phyloP scores from a whole-genome alignment of 2,113 vertebrate species.

The Prionailurus bengalensis region DNA sequence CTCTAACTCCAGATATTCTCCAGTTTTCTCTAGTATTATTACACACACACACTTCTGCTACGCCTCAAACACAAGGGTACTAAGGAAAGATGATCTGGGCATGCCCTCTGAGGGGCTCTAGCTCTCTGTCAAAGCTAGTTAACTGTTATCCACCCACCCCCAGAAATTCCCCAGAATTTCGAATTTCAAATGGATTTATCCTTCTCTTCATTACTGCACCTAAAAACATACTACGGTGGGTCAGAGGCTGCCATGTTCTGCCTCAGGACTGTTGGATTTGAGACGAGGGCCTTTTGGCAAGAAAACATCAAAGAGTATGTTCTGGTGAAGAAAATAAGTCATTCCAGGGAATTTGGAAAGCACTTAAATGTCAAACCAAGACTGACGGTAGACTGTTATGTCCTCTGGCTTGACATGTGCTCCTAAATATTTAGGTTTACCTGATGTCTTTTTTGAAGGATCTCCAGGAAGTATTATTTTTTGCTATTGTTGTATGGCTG shows the following conservation, averaged over 20 bases:
- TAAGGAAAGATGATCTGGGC: background rate
- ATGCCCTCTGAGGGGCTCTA: background rate
- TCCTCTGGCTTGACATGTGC: background rate
- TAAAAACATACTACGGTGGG: background rate
- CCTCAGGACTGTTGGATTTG: background rate
- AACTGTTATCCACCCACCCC: background rate
- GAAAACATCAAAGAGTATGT: background rate
- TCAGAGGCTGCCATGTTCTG: background rate
- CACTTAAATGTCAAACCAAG: background rate
- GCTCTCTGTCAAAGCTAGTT: background rate
- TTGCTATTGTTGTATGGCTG: background rate
- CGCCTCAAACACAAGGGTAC: background rate
- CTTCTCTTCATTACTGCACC: background rate
- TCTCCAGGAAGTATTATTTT: background rate
- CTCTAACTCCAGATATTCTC: background rate
- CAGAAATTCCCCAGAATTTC: constrained; percentile 34
- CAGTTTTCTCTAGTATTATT: background rate
- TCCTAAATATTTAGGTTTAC: background rate
- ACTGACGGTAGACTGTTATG: accelerated
- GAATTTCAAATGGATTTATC: background rate
- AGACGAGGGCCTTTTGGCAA: background rate
- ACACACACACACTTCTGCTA: background rate
- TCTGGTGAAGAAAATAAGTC: background rate
- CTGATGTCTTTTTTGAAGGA: background rate
- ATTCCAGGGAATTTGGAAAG: background rate